A percentile compares a stretch with the other conserved stretches of the same genome.
Conservation (phyloP, 2,797 vertebrate species). For the Lagodon rhomboides region DNA sequence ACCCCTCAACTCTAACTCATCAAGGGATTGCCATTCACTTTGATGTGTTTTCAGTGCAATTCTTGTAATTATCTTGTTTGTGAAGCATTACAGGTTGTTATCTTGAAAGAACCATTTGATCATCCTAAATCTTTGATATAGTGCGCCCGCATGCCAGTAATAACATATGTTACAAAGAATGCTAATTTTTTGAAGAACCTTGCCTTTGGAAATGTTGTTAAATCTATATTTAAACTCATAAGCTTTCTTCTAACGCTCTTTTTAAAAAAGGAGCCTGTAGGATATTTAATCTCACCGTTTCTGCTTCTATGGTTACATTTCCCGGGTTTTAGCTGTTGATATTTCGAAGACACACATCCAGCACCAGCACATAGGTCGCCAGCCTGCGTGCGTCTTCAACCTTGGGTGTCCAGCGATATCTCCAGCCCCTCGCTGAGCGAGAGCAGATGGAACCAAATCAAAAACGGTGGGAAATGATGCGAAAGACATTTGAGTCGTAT, state of each 20-base stretch:
- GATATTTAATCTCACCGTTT: conserved; percentile 33
- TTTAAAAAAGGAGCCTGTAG: conserved; percentile 3
- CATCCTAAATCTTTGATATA: conserved; percentile 46
- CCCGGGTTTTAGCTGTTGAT: conserved; percentile 25
- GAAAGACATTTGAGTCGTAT: conserved; percentile 64
- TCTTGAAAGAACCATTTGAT: conserved; percentile 68
- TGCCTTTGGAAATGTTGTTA: conserved; percentile 50
- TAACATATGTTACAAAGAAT: conserved; percentile 41
- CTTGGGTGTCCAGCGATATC: conserved; percentile 60
- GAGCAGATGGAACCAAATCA: conserved; percentile 77
- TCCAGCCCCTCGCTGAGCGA: conserved; percentile 55
- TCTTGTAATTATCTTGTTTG: conserved; percentile 68
- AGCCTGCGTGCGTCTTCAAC: conserved; percentile 41
- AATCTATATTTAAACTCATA: conserved; percentile 52
- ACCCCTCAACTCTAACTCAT: conserved; percentile 53
- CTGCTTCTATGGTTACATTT: conserved; percentile 27
- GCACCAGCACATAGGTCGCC: conserved; percentile 42
- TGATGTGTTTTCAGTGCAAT: conserved; percentile 67
- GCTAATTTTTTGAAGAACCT: conserved; percentile 27
- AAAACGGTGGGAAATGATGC: conserved; percentile 66
- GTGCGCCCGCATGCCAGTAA: conserved; percentile 21
- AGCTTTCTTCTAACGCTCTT: conserved; percentile 35
- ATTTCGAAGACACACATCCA: conserved; percentile 35
- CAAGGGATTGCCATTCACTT: conserved; percentile 55
- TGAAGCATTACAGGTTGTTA: conserved; percentile 56